phyloP scores from a whole-genome alignment of 1,140 invertebrate species.

The Dolichoris vasculosae region DNA sequence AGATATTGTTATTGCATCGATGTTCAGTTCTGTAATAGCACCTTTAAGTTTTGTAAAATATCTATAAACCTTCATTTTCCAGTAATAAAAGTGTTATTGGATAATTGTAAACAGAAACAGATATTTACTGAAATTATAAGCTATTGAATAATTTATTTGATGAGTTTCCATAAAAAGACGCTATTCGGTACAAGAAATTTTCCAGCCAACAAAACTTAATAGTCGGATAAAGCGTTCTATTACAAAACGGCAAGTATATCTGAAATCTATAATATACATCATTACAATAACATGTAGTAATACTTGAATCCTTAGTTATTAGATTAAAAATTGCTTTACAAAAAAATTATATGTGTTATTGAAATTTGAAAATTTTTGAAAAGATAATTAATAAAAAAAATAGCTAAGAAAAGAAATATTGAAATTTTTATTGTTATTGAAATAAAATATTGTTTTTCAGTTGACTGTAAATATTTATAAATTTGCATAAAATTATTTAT shows the following conservation, averaged over 20 bases:
- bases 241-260: conserved; percentile 35
- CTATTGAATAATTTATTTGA: conserved; percentile 20
- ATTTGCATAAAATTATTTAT: too few relatives aligned
- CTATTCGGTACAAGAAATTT: conserved; percentile 22
- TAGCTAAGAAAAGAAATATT: too few relatives aligned
- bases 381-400: too few relatives aligned
- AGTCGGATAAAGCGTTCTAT: conserved; percentile 37
- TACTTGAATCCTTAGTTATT: background rate
- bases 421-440: too few relatives aligned
- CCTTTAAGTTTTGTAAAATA: background rate
- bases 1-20: background rate
- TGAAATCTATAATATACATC: background rate
- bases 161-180: background rate
- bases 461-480: too few relatives aligned
- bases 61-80: background rate
- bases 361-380: too few relatives aligned
- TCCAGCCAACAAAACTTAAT: conserved; percentile 24
- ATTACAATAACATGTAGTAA: background rate
- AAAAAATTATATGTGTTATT: too few relatives aligned
- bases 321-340: background rate
- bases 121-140: background rate
- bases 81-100: background rate
- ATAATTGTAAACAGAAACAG: background rate
- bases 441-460: too few relatives aligned
- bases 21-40: background rate